Conservation (phyloP, 2,113 vertebrate species). For the Lathamus discolor region DNA sequence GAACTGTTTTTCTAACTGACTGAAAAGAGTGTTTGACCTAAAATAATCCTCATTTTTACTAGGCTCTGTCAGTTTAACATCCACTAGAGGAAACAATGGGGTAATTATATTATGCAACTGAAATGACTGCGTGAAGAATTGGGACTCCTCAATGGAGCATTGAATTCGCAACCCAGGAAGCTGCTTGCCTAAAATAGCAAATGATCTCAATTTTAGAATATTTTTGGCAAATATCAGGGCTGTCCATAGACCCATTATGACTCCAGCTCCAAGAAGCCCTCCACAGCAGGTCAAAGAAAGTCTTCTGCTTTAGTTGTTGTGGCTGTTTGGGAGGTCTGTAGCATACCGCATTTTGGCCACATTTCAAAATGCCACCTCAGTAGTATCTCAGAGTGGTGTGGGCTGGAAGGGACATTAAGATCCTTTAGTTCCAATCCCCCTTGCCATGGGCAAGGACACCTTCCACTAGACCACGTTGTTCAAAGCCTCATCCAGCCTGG, state of each 20-base stretch:
- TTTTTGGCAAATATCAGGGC: not conserved
- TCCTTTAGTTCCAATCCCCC: not conserved
- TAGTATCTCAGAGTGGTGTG: not conserved
- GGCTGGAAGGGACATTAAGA: not conserved
- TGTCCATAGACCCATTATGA: not conserved
- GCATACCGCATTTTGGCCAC: rapidly evolving
- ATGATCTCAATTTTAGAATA: not conserved
- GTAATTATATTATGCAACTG: slow-evolving; percentile 3
- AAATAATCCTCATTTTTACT: not conserved
- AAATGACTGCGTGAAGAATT: not conserved
- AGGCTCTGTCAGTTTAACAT: slow-evolving; percentile 9
- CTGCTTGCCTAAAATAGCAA: not conserved
- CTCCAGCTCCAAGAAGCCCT: not conserved
- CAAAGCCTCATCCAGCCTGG: not conserved
- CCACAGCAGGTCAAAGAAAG: not conserved
- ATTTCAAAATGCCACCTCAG: not conserved
- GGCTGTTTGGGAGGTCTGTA: not conserved
- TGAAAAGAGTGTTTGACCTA: not conserved
- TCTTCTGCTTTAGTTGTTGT: not conserved
- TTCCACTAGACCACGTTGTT: not conserved
- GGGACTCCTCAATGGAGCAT: not conserved
- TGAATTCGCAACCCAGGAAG: slow-evolving; percentile 5
- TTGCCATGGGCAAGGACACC: not conserved
- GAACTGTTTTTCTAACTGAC: not conserved
- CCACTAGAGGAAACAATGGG: not conserved